A percentile compares a stretch with the other conserved stretches of the same genome.
Evolutionary conservation across 2,113 vertebrate genomes (phyloP).

Genomic region (Oostethus manadensis): DNA sequence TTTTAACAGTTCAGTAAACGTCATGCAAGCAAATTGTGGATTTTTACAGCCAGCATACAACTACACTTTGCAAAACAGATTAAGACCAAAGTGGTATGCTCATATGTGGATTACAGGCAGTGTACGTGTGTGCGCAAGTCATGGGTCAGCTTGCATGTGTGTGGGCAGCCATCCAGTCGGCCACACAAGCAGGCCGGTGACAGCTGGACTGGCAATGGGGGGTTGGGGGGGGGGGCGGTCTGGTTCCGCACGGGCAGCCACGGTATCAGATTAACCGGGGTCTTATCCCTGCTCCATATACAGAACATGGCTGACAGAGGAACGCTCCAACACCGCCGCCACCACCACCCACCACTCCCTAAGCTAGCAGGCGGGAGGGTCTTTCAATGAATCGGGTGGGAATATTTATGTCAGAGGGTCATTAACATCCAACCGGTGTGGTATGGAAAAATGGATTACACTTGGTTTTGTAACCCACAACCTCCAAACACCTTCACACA

Average conservation of each 20-base stretch:
- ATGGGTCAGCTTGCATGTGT: conserved; percentile 41
- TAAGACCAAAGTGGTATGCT: conserved; percentile 61
- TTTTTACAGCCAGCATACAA: neutral
- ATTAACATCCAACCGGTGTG: conserved; percentile 28
- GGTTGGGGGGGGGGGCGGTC: conserved; percentile 10
- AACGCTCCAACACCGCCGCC: neutral
- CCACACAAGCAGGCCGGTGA: conserved; percentile 47
- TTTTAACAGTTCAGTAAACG: neutral
- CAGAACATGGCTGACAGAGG: conserved; percentile 2
- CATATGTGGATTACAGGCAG: conserved; percentile 53
- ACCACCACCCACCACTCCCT: neutral
- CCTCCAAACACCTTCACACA: conserved; percentile 29
- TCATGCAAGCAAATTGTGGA: neutral
- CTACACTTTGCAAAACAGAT: conserved; percentile 23
- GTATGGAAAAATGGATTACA: conserved; percentile 49
- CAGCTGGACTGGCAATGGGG: conserved; percentile 54
- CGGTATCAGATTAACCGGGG: conserved; percentile 53
- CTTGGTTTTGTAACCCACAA: conserved; percentile 37
- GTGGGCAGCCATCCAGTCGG: conserved; percentile 32
- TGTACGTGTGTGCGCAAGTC: conserved; percentile 32
- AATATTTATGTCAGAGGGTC: conserved; percentile 26
- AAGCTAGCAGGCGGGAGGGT: conserved; percentile 1
- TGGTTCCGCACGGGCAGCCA: conserved; percentile 34
- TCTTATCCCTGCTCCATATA: conserved; percentile 61
- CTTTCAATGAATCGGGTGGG: conserved; percentile 32